Evolutionary conservation across 2,797 vertebrate genomes (phyloP), one percentile per base, ranked within the genome.

Genomic region (Danio aesculapii): DNA sequence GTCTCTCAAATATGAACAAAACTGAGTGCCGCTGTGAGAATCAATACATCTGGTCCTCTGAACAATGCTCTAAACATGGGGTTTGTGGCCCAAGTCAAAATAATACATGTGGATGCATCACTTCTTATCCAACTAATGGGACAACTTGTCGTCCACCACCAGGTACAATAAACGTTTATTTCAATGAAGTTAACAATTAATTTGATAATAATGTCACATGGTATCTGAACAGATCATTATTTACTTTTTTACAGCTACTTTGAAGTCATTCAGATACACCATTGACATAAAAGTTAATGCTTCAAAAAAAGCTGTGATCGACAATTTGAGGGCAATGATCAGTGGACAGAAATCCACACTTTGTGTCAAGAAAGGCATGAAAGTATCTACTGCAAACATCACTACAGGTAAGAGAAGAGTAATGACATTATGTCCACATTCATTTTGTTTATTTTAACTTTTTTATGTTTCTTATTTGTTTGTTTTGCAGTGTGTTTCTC

Each of bases 171-270:
- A n/a, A n/a, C n/a, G n/a, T n/a, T n/a, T n/a, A n/a, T n/a, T n/a
- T n/a, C n/a, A 64, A n/a, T n/a, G n/a, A n/a, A n/a, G 0, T 8
- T 41, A 13, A 8, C 1, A 0, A 2, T 0, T 14, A 0, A 3
- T 0, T 0, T 62, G 3, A 16, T 62, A 1, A 0, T 62, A 13
- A 61, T 4, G 21, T 39, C 12, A 61, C 44, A 16, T 5, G 10
- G 16, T 61, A 13, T 39, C 13, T 39, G 21, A 39, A 11, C 0
- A 0, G 0, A 21, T 0, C 0, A 30, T 3, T 14, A 39, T 63
- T n/a, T 43, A 5, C 0, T 0, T 7, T 0, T 41, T 63, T 8
- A n/a, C 6, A 61, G 58, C 58, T 61, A 2, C 0, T 0, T 3
- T 61, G 0, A 63, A 43, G 61, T 10, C 39, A 0, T 63, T 63